These are phyloP conservation scores for Serripes groenlandicus DNA, from an alignment of 2,888 invertebrate species.

Conservation along the genomic window DNA sequence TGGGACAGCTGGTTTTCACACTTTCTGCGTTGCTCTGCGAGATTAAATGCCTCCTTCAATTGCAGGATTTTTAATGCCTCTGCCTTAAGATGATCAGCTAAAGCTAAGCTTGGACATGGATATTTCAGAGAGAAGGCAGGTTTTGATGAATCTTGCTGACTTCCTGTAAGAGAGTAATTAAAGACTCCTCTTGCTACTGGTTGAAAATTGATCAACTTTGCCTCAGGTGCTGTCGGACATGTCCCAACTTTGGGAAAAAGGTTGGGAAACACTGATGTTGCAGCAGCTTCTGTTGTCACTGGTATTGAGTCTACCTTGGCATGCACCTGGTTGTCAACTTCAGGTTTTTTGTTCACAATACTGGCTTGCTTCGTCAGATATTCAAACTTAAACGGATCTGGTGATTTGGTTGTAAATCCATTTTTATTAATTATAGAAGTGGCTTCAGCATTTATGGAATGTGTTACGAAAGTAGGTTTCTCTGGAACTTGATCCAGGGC, in stretches of 20 bases:
- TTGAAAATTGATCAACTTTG: not conserved
- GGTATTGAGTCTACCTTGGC: not conserved
- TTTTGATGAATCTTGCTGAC: not conserved
- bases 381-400: slow-evolving; percentile 14
- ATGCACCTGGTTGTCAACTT: not conserved
- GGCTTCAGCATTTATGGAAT: slow-evolving; percentile 13
- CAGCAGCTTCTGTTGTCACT: not conserved
- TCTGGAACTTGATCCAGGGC: slow-evolving; percentile 8
- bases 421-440: no score
- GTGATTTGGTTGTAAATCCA: not conserved
- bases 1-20: not conserved
- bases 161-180: not conserved
- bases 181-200: not conserved
- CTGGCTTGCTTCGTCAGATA: not conserved
- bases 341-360: not conserved
- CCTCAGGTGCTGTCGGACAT: not conserved
- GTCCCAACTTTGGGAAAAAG: not conserved
- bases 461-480: slow-evolving; percentile 1
- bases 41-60: slow-evolving; percentile 2
- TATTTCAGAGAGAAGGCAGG: not conserved
- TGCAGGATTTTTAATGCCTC: slow-evolving; percentile 17
- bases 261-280: not conserved
- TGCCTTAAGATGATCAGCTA: slow-evolving; percentile 8
- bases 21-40: not conserved
- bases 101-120: slow-evolving; percentile 2